phyloP scores from a whole-genome alignment of 1,140 invertebrate genomes.

The Brachionus rotundiformis region DNA sequence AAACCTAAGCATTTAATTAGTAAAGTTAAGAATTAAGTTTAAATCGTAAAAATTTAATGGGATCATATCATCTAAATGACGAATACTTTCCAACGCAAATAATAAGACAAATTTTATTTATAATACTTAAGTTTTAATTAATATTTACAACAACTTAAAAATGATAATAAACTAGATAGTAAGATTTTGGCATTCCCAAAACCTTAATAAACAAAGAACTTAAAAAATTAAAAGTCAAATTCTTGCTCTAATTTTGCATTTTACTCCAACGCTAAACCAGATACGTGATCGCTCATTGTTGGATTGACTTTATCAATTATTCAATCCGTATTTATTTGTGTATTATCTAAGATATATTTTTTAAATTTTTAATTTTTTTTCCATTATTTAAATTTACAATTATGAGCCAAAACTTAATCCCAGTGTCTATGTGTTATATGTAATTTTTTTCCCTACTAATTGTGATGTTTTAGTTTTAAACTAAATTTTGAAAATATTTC shows the following conservation, averaged over 20 bases:
- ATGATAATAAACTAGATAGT: conserved; percentile 37
- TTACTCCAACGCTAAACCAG: conserved; percentile 1
- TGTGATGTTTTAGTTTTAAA: not conserved
- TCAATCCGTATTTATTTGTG: conserved; percentile 30
- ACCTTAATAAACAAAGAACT: not conserved
- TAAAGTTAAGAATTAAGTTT: conserved; percentile 48
- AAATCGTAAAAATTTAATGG: conserved; percentile 18
- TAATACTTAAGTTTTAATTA: conserved; percentile 40
- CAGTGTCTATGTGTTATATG: not conserved
- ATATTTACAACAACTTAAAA: conserved; percentile 43
- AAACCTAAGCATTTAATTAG: conserved; percentile 43
- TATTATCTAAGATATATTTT: not conserved
- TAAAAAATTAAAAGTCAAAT: conserved; percentile 31
- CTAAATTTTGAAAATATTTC: conserved; percentile 4
- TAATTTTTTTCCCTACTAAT: not conserved
- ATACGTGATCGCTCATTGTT: conserved; percentile 34
- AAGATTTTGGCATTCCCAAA: not conserved
- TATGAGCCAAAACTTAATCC: not conserved
- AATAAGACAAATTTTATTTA: conserved; percentile 25
- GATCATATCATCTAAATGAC: conserved; percentile 48
- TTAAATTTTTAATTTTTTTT: not conserved
- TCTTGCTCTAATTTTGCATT: conserved; percentile 4
- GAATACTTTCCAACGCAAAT: not conserved
- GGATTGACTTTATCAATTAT: conserved; percentile 45
- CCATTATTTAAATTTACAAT: not conserved